A percentile compares a stretch with the other conserved stretches of the same genome.
Evolutionary conservation across 2,113 vertebrate genomes (phyloP).

Genomic region (Ciconia stormi): DNA sequence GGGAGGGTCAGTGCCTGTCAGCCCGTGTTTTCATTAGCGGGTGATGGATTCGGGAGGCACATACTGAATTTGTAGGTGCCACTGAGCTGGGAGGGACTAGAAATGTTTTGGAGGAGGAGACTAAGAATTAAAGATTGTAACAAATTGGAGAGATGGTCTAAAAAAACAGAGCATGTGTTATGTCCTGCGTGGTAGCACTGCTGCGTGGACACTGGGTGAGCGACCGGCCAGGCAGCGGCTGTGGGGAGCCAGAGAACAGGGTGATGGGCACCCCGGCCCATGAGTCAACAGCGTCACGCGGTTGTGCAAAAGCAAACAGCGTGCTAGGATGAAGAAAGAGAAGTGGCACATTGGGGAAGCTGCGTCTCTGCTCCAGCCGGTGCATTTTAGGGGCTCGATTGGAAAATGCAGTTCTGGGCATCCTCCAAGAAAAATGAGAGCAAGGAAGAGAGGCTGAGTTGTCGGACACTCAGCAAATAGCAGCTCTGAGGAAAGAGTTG

Average conservation of each 20-base stretch:
- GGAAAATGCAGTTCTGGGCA: neutral
- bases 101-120: neutral
- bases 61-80: neutral
- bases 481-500: neutral
- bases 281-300: neutral
- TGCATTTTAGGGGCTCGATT: neutral
- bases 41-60: neutral
- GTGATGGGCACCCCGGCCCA: neutral
- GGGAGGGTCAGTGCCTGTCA: neutral
- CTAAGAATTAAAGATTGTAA: neutral
- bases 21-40: neutral
- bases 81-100: neutral
- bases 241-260: neutral
- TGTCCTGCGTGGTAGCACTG: neutral
- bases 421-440: neutral
- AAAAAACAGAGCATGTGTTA: neutral
- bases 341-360: neutral
- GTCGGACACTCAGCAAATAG: neutral
- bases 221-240: neutral
- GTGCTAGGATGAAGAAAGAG: neutral
- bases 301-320: slow-evolving; percentile 34
- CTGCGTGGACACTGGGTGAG: neutral
- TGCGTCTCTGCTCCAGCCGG: accelerated
- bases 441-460: neutral
- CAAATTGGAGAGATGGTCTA: neutral